Base-by-base conservation (phyloP, 2,113 vertebrate genomes). In the Delphinapterus leucas region DNA sequence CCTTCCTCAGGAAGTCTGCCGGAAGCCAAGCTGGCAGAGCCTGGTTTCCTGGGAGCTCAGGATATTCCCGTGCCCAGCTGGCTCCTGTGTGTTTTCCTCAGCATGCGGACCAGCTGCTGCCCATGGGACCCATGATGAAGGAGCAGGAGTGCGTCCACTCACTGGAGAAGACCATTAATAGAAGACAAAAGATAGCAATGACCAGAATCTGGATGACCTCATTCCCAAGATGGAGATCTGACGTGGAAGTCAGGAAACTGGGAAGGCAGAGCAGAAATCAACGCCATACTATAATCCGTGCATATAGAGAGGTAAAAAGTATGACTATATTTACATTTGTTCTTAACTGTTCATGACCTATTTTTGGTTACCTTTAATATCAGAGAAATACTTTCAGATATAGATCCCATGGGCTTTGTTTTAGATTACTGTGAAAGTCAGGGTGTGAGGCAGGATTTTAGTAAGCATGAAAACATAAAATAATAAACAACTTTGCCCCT, bases 41-140 rank as follows among this genome's bases (percentile, higher is more conserved):
- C 14, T 3, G 20, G 28, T 33, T 41, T 20, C 4, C 28, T 20
- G 0, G 13, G 13, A 70, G 1, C 21, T 26, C 28, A 2, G 2
- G n/a, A 6, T 8, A 11, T 11, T 31, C 33, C 25, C 2, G 1
- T 0, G 60, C 14, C 17, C 33, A 26, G 31, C 49, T n/a, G 47
- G 18, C 31, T 25, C 20, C 76, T 55, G 47, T n/a, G 47, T 8
- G 26, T 18, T 31, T 13, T 33, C 12, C 44, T 33, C 3, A 44
- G 26, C 13, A 2, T n/a, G 13, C 8, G 21, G 13, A 38, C 21
- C 63, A 0, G 12, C 88, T 20, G 41, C 21, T 63, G 41, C 58
- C 21, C 10, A 25, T 11, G 5, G 58, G 3, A 8, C 5, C 0
- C 18, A 7, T 67, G 2, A 1, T 7, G 63, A 61, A 61, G 26